Percentiles rank a stretch among this genome's conserved stretches.
These are phyloP conservation scores for Lucinisca nassula DNA, from an alignment of 2,888 invertebrate genomes.

Conservation along the genomic window DNA sequence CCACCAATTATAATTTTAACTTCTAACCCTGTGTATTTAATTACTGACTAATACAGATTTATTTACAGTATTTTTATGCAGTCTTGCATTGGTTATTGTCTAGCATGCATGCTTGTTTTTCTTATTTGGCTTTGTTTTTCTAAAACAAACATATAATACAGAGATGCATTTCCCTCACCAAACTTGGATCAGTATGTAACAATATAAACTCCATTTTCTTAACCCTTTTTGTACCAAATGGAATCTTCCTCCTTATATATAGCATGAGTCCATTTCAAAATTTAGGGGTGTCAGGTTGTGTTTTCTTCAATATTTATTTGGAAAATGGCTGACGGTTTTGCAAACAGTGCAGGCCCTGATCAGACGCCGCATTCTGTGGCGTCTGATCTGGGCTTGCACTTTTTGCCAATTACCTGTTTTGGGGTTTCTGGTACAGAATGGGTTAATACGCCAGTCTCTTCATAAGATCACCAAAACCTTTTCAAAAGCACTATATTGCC, in stretches of 20 bases:
- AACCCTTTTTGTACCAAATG: no score
- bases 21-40: neutral
- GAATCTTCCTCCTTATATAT: no score
- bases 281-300: no score
- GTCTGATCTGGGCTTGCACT: no score
- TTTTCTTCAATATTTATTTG: no score
- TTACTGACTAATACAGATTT: conserved; percentile 10
- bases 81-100: neutral
- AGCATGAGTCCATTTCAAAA: no score
- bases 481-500: conserved; percentile 23
- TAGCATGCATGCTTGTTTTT: neutral
- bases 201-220: neutral
- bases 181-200: neutral
- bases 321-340: no score
- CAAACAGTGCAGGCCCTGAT: no score
- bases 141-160: neutral
- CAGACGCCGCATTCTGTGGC: no score
- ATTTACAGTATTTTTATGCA: neutral
- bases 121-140: neutral
- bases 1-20: neutral
- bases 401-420: no score
- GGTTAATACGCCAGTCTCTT: no score
- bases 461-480: neutral
- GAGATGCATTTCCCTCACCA: conserved; percentile 5
- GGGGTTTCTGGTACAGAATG: no score